A percentile compares a stretch with the other conserved stretches of the same genome.
phyloP scores from a whole-genome alignment of 2,797 vertebrate species.

The Taeniopygia guttata region DNA sequence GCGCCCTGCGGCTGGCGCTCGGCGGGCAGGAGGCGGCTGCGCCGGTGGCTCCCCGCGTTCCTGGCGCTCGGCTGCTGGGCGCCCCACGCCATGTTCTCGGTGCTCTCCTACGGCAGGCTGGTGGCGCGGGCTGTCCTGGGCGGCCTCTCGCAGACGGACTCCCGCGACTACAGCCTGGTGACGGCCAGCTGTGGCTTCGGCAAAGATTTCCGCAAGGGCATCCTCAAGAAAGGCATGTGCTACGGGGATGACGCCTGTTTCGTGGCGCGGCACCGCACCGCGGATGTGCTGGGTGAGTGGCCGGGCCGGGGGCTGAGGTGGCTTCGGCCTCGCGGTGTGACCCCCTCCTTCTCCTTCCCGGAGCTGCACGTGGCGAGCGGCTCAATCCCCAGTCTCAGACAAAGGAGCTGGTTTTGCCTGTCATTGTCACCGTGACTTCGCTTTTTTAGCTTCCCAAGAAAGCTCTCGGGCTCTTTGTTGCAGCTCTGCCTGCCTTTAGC shows the following conservation, averaged over 20 bases:
- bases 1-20: constrained; percentile 33
- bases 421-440: neutral
- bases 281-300: constrained; percentile 90
- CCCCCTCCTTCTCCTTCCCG: too few relatives aligned
- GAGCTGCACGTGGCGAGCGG: neutral
- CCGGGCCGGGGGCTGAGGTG: neutral
- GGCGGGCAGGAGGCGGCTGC: constrained; percentile 71
- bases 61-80: constrained; percentile 75
- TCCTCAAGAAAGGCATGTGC: constrained; percentile 97
- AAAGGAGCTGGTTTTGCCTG: neutral
- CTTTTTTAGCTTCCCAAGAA: neutral
- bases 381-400: neutral
- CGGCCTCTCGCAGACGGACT: constrained; percentile 94
- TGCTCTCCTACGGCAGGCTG: constrained; percentile 92
- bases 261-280: constrained; percentile 86
- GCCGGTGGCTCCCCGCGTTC: constrained; percentile 67
- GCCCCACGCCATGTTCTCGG: constrained; percentile 91
- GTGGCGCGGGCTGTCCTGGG: constrained; percentile 96
- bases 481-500: neutral
- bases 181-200: constrained; percentile 95
- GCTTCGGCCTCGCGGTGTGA: neutral
- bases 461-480: neutral
- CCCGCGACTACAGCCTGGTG: constrained; percentile 94
- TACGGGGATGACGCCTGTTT: constrained; percentile 98
- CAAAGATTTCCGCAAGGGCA: constrained; percentile 97